Conservation (phyloP, 2,113 vertebrate species). For the Microcebus lehilahytsara region DNA sequence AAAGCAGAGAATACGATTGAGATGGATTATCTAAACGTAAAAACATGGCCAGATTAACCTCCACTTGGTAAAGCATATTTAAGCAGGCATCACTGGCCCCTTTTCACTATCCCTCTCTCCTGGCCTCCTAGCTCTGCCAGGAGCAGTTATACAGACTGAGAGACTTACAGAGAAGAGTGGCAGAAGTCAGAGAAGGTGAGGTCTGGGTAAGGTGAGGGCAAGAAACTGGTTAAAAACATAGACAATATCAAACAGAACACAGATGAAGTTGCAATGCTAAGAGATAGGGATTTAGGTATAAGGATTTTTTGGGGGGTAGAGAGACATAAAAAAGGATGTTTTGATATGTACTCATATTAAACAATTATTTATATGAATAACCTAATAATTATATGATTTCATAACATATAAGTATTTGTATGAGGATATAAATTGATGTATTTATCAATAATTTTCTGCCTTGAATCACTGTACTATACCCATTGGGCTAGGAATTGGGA, state of each 20-base stretch:
- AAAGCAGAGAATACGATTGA: not conserved
- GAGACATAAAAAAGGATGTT: not conserved
- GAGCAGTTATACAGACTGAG: not conserved
- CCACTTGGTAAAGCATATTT: not conserved
- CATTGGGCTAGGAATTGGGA: not conserved
- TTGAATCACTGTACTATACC: not conserved
- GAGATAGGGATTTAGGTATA: not conserved
- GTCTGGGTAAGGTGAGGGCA: not conserved
- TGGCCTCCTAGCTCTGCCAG: not conserved
- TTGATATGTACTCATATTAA: not conserved
- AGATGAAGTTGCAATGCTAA: not conserved
- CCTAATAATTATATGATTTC: not conserved
- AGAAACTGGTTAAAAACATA: not conserved
- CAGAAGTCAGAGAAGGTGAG: not conserved
- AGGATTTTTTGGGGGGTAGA: not conserved
- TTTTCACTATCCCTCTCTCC: not conserved
- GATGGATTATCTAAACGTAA: not conserved
- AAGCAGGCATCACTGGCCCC: not conserved
- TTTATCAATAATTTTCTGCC: constrained; percentile 14
- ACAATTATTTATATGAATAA: not conserved
- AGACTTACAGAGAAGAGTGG: not conserved
- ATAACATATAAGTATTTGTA: not conserved
- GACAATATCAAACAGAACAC: not conserved
- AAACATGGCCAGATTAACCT: not conserved
- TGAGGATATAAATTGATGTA: not conserved